Evolutionary conservation across 2,797 vertebrate species (phyloP).

Genomic region (Cottoperca gobio): DNA sequence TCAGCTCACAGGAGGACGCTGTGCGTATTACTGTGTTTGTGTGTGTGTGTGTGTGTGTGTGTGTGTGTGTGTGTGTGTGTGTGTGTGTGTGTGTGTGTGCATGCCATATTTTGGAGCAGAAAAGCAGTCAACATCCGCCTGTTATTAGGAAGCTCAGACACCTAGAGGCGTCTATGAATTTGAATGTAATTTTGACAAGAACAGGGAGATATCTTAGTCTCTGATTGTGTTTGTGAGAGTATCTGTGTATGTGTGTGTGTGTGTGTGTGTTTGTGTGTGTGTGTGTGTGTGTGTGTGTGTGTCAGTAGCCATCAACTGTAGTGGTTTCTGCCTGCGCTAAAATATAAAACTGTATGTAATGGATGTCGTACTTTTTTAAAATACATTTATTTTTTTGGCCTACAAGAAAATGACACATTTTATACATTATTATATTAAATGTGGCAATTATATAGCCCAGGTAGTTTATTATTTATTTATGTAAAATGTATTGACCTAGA

Average conservation of each 20-base stretch:
- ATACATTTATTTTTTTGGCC: background rate
- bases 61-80: background rate
- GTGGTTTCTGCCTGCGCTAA: background rate
- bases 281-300: background rate
- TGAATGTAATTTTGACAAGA: constrained; percentile 42
- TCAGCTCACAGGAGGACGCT: background rate
- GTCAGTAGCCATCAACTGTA: background rate
- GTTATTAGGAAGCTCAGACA: constrained; percentile 52
- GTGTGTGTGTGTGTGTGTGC: background rate
- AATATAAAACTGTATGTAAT: background rate
- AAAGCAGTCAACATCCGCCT: constrained; percentile 12
- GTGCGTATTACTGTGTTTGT: background rate
- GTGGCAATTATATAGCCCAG: background rate
- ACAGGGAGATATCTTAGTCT: constrained; percentile 12
- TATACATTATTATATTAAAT: background rate
- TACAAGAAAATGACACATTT: background rate
- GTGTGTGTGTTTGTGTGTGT: background rate
- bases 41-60: background rate
- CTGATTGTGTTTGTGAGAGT: constrained; percentile 12
- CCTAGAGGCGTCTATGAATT: constrained; percentile 30
- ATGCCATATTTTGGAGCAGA: background rate
- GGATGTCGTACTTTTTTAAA: background rate
- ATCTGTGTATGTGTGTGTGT: background rate
- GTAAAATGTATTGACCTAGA: background rate
- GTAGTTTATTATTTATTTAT: background rate